Percentiles rank a stretch among this genome's conserved stretches.
These are phyloP conservation scores for Lucinisca nassula DNA, from an alignment of 2,888 invertebrate species.

Conservation along the genomic window DNA sequence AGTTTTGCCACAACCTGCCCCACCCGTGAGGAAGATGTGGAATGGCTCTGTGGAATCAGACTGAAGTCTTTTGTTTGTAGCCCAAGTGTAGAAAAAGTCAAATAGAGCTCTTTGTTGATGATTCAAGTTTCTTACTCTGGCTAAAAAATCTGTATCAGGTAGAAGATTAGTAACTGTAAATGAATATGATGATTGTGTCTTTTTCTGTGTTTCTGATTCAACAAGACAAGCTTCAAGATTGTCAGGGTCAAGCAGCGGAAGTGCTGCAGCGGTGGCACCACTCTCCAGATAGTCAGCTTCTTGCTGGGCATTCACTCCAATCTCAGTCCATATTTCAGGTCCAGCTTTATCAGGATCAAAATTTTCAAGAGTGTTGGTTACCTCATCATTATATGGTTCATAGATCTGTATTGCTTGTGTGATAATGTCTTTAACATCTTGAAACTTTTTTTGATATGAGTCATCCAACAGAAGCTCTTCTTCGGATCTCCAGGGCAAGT, in stretches of 20 bases:
- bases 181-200: background rate
- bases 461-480: background rate
- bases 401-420: background rate
- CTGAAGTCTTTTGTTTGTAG: background rate
- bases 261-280: background rate
- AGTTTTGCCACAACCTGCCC: conserved; percentile 46
- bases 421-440: conserved; percentile 1
- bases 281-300: background rate
- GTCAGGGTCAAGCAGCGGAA: background rate
- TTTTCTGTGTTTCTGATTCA: background rate
- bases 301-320: conserved; percentile 46
- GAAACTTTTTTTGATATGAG: background rate
- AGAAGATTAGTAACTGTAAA: background rate
- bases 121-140: conserved; percentile 5
- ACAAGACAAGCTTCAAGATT: background rate
- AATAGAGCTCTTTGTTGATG: conserved; percentile 26
- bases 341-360: conserved; percentile 11
- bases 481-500: conserved; percentile 55
- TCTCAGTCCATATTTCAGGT: conserved; percentile 50
- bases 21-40: conserved; percentile 53
- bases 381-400: conserved; percentile 42
- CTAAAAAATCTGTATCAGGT: background rate
- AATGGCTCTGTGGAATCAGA: conserved; percentile 32
- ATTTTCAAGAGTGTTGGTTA: conserved; percentile 13
- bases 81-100: conserved; percentile 28